phyloP scores from a whole-genome alignment of 1,140 invertebrate species.

The Drosophila serrata region DNA sequence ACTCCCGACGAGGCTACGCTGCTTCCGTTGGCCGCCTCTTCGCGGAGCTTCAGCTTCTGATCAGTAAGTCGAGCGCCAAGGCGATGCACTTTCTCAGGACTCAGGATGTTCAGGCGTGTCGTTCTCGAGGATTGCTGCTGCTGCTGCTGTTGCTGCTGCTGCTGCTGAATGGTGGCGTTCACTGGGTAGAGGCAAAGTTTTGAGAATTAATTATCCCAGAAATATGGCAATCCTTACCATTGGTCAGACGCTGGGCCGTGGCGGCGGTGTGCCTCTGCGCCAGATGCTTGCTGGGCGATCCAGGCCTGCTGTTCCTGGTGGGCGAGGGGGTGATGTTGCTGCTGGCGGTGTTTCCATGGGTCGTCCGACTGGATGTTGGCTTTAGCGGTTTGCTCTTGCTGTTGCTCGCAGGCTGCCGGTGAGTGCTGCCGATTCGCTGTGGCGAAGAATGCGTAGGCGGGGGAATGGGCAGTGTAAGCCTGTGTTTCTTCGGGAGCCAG shows the following conservation, averaged over 20 bases:
- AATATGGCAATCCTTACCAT: conserved; percentile 17
- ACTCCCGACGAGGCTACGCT: conserved; percentile 7
- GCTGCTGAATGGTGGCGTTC: conserved; percentile 34
- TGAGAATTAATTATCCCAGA: neutral
- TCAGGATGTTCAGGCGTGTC: conserved; percentile 73
- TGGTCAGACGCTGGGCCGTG: conserved; percentile 63
- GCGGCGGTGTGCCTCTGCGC: conserved; percentile 73
- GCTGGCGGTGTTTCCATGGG: neutral
- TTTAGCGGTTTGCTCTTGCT: conserved; percentile 43
- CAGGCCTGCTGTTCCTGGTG: conserved; percentile 47
- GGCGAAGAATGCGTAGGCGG: neutral
- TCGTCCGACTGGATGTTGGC: conserved; percentile 4
- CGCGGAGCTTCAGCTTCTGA: conserved; percentile 73
- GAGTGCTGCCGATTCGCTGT: conserved; percentile 15
- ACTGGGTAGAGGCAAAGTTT: conserved; percentile 14
- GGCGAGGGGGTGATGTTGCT: conserved; percentile 27
- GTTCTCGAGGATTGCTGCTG: conserved; percentile 47
- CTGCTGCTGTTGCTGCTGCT: conserved; percentile 44
- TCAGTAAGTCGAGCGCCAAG: conserved; percentile 75
- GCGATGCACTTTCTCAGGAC: conserved; percentile 82
- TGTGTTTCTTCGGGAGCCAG: conserved; percentile 67
- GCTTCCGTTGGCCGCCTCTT: conserved; percentile 46
- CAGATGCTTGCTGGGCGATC: conserved; percentile 67
- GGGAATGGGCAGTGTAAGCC: conserved; percentile 51
- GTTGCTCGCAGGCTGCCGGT: conserved; percentile 8